These are phyloP conservation scores for Nautilus pompilius DNA, from an alignment of 1,140 invertebrate genomes.

Conservation along the genomic window DNA sequence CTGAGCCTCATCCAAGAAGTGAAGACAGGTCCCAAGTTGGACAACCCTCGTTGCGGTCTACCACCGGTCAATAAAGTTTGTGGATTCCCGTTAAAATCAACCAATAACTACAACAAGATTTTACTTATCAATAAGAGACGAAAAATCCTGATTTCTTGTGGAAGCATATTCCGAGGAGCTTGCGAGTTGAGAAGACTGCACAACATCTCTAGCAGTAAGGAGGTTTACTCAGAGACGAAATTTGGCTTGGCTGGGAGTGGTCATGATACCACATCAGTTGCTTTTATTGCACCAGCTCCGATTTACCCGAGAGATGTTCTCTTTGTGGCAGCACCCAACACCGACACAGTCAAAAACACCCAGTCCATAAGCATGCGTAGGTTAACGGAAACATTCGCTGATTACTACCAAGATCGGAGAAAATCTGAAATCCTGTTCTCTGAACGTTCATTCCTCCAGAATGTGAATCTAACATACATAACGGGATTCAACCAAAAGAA, in stretches of 20 bases:
- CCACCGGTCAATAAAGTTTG: conserved; percentile 4
- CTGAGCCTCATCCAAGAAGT: conserved; percentile 74
- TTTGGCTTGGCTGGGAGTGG: conserved; percentile 89
- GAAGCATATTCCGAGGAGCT: conserved; percentile 81
- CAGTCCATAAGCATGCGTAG: no score
- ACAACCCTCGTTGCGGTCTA: conserved; percentile 27
- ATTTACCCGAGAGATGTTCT: conserved; percentile 55
- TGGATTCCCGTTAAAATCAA: conserved; percentile 66
- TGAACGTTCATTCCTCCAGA: no score
- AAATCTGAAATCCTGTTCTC: no score
- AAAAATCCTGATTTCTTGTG: conserved; percentile 86
- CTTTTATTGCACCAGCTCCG: conserved; percentile 91
- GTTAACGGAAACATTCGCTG: no score
- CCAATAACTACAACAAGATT: conserved; percentile 94
- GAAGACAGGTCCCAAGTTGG: conserved; percentile 62
- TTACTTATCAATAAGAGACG: conserved; percentile 88
- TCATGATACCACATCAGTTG: conserved; percentile 88
- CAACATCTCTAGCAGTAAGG: conserved; percentile 79
- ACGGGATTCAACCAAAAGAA: conserved; percentile 91
- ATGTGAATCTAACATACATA: conserved; percentile 73
- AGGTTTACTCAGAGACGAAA: conserved; percentile 64
- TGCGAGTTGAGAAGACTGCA: conserved; percentile 83
- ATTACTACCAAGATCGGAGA: no score
- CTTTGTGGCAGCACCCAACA: conserved; percentile 35
- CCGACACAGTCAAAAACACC: no score